Evolutionary conservation across 23 tunicate genomes (phyloP), one percentile per base, ranked within the genome.

Genomic region (Styela plicata): DNA sequence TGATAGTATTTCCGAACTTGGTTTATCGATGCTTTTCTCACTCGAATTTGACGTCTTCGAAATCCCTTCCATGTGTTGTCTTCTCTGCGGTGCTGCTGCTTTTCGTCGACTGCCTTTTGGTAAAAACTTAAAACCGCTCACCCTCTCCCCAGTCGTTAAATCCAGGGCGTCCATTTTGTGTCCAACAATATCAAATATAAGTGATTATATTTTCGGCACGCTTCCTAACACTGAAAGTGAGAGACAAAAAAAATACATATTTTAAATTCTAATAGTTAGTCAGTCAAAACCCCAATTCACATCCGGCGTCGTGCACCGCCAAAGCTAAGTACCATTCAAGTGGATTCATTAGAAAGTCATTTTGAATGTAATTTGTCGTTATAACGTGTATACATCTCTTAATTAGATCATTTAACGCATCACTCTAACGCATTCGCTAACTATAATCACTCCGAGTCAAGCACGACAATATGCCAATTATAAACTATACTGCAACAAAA

Each of bases 81-180:
- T 52, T 74, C 94, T 80, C 44, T 84, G 88, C 2, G 94, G 94
- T 3, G 77, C 74, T 1, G 82, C 69, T 1, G 88, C 75, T 74
- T 89, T 89, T 68, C 94, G 31, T 28, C 94, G 82, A 63, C 85
- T 89, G n/a, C 84, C 69, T 57, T 89, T 89, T 27, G 81, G 64
- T 21, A 53, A 53, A 44, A 53, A 76, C 31, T 76, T 76, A 5
- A 76, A 10, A 25, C 81, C 81, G 16, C 31, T 20, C 24, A 76
- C 22, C 13, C 81, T 20, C 80, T 89, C 94, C 24, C 88, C 94
- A 20, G 87, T 74, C 68, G 89, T 84, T 37, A 89, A 36, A 57
- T 89, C 94, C 1, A 89, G 68, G 2, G 74, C 79, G 74, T 89
- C 94, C 94, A 89, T 89, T 37, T 26, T 73, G 29, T 21, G 0